Percentiles rank a stretch among this genome's conserved stretches.
Evolutionary conservation across 2,797 vertebrate genomes (phyloP).

Genomic region (Lycodopsis pacificus): DNA sequence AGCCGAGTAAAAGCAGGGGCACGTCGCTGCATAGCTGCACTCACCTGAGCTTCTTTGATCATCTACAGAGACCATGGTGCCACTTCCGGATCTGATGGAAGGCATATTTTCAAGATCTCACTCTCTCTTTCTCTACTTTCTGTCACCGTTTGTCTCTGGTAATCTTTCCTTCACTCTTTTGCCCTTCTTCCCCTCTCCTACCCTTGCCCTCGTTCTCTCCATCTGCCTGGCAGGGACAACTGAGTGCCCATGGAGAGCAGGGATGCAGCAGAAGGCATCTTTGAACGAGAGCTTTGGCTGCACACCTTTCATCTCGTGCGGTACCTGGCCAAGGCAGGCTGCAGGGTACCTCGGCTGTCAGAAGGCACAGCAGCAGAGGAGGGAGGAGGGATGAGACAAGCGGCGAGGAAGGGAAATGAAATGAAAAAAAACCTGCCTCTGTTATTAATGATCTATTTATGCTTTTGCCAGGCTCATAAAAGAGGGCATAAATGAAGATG

Average conservation of each 20-base stretch:
- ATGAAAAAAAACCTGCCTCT: conserved; percentile 11
- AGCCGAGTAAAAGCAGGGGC: conserved; percentile 25
- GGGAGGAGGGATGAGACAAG: conserved; percentile 36
- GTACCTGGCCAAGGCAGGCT: conserved; percentile 67
- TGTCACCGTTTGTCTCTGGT: conserved; percentile 20
- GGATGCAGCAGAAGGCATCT: conserved; percentile 67
- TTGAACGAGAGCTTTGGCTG: conserved; percentile 64
- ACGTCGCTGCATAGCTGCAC: conserved; percentile 19
- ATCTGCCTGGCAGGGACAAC: conserved; percentile 60
- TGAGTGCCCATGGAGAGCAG: conserved; percentile 54
- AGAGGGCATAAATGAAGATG: conserved; percentile 43
- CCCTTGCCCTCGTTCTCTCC: conserved; percentile 42
- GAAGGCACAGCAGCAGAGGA: conserved; percentile 39
- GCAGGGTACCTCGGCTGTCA: conserved; percentile 61
- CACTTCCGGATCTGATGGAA: conserved; percentile 42
- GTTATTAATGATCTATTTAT: conserved; percentile 55
- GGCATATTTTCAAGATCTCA: conserved; percentile 11
- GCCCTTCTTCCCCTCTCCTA: conserved; percentile 8
- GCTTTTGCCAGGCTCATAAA: conserved; percentile 35
- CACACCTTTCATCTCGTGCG: conserved; percentile 71
- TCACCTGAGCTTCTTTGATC: conserved; percentile 62
- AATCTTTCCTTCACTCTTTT: neutral
- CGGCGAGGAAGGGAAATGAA: conserved; percentile 29
- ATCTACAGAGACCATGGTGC: conserved; percentile 24
- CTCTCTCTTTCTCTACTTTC: conserved; percentile 15